Base-by-base conservation (phyloP, 1,140 invertebrate species). In the Laupala kohalensis region DNA sequence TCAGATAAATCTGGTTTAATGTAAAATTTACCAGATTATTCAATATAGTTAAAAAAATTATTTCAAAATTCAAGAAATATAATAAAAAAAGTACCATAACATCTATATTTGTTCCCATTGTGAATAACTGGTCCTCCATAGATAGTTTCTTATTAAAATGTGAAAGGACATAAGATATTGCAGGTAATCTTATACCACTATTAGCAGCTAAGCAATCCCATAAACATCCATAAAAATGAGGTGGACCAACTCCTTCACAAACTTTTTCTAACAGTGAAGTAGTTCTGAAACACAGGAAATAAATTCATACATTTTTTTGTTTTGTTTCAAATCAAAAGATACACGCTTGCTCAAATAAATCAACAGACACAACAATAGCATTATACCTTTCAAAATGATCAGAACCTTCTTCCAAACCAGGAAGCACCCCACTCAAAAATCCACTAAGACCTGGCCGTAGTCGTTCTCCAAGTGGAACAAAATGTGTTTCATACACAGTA, bases 401-500 rank as follows among this genome's bases (percentile, higher is more conserved):
- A 24, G 94, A 91, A 5, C 92, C 93, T 80, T 95, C 92, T 81
- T 97, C 95, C 72, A 96, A 83, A 25, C 94, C 95, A 63, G 93
- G 88, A 67, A 97, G 80, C 71, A 94, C 87, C 3, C 91, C 93
- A 74, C 90, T 91, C 0, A 96, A 79, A 78, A 97, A 93, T 19
- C 95, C 95, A 80, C 92, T 91, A 9, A 97, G 81, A 4, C 90
- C 92, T 15, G 95, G 94, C 69, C 91, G 84, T 24, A 97, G 82
- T 75, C 89, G 85, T 75, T 89, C 86, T 30, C 91, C 89, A 63
- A 97, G 83, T 13, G 92, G 92, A 26, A 97, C 87, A 84, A 97
- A 95, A 81, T 96, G 94, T 23, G 87, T 92, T 83, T 97, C 95
- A 79, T 96, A 97, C 70, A 97, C 87, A n/a, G 85, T 88, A 69